Conservation (phyloP, 2,113 vertebrate species). For the Cygnus atratus region DNA sequence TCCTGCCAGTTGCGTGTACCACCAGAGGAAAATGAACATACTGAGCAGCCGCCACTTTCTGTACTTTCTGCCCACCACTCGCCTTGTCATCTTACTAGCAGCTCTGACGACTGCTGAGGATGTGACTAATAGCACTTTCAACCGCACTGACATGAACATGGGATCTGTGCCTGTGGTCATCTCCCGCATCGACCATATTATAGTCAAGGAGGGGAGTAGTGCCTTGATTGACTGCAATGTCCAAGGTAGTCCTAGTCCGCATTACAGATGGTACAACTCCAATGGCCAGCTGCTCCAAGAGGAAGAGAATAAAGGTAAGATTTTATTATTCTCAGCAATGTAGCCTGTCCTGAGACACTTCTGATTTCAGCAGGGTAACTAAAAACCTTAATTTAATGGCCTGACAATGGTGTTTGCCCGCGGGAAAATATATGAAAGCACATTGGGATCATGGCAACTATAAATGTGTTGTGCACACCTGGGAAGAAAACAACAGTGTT, state of each 20-base stretch:
- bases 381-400: neutral
- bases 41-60: conserved; percentile 45
- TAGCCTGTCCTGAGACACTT: neutral
- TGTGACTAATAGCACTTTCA: conserved; percentile 75
- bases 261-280: conserved; percentile 93
- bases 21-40: conserved; percentile 69
- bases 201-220: conserved; percentile 91
- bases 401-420: neutral
- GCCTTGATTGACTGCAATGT: conserved; percentile 93
- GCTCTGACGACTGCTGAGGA: conserved; percentile 64
- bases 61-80: conserved; percentile 71
- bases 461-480: neutral
- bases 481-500: neutral
- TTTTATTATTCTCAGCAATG: neutral
- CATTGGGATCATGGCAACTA: neutral
- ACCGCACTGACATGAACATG: conserved; percentile 48
- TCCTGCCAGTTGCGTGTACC: neutral
- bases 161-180: conserved; percentile 81
- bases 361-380: neutral
- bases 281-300: conserved; percentile 82
- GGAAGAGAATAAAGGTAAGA: conserved; percentile 74
- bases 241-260: conserved; percentile 86
- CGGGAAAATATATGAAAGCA: neutral
- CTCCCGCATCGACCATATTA: conserved; percentile 86
- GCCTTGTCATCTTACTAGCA: conserved; percentile 73